phyloP scores from a whole-genome alignment of 2,888 invertebrate genomes.

The Caenorhabditis uteleia region DNA sequence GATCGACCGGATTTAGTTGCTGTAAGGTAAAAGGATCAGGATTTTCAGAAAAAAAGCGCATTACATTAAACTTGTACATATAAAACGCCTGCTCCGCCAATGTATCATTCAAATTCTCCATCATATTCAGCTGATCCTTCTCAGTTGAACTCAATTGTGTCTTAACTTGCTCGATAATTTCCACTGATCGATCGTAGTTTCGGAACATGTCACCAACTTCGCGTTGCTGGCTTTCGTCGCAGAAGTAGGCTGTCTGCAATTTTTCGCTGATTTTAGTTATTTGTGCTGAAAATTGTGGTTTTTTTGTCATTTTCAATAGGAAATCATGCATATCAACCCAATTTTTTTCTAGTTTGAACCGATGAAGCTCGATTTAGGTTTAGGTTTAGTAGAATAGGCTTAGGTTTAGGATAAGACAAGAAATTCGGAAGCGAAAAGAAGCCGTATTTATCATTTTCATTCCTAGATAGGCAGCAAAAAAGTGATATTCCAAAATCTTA shows the following conservation, averaged over 20 bases:
- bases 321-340: too few species aligned
- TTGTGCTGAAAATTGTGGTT: too few species aligned
- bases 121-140: constrained; percentile 48
- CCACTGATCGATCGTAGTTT: constrained; percentile 20
- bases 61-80: constrained; percentile 38
- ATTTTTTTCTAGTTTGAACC: not conserved
- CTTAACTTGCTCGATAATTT: constrained; percentile 22
- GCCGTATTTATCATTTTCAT: too few species aligned
- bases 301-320: too few species aligned
- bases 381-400: not conserved
- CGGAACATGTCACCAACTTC: constrained; percentile 30
- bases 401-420: too few species aligned
- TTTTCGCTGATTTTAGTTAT: not conserved
- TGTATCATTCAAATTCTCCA: constrained; percentile 46
- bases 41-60: not conserved
- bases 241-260: constrained; percentile 35
- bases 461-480: too few species aligned
- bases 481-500: constrained; percentile 1
- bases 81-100: constrained; percentile 37
- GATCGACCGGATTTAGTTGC: constrained; percentile 28
- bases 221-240: constrained; percentile 23
- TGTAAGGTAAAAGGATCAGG: constrained; percentile 6
- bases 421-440: too few species aligned
- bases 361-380: too few species aligned
- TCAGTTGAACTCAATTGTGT: constrained; percentile 24